Conservation (phyloP, 2,113 vertebrate species). For the zebrafish (Danio rerio) region GRCz12tu NC_133182.1:20457501-20458000, state of each 20-base stretch:
- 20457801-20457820: neutral
- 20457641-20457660: neutral
- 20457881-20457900: constrained; percentile 82
- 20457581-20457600: neutral
- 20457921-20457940: constrained; percentile 88
- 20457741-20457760: no score
- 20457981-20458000: constrained; percentile 68
- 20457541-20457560: constrained; percentile 60
- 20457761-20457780: neutral
- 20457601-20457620: neutral
- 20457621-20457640: neutral
- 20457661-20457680: no score
- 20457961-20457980: constrained; percentile 81
- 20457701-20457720: no score
- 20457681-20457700: no score
- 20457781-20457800: neutral
- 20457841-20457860: constrained; percentile 73
- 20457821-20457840: neutral
- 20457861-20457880: constrained; percentile 81
- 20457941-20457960: constrained; percentile 81
- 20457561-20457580: neutral
- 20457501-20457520: constrained; percentile 41
- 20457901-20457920: constrained; percentile 84
- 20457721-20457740: no score
- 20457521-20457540: constrained; percentile 34